Conservation (phyloP, 2,797 vertebrate genomes). For the Esox lucius region DNA sequence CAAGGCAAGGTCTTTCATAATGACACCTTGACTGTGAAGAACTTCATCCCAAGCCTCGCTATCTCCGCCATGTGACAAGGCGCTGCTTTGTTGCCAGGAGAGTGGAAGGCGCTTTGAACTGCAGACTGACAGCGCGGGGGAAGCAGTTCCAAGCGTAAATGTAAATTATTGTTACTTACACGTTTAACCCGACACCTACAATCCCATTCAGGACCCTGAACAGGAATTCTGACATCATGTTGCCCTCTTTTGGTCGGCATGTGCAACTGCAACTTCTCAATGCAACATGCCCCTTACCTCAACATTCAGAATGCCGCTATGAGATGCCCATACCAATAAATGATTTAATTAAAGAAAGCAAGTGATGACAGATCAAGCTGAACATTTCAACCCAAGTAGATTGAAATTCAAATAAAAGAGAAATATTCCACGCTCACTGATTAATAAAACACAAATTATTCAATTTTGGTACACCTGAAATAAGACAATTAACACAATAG, state of each 20-base stretch:
- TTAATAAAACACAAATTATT: not conserved
- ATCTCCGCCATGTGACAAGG: constrained; percentile 63
- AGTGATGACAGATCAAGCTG: not conserved
- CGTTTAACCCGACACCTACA: constrained; percentile 70
- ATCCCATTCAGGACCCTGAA: not conserved
- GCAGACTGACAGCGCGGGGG: constrained; percentile 62
- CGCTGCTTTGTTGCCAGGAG: constrained; percentile 67
- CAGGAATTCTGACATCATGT: constrained; percentile 77
- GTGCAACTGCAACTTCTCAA: constrained; percentile 65
- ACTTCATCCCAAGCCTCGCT: constrained; percentile 64
- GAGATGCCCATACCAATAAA: not conserved
- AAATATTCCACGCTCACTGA: not conserved
- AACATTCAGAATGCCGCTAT: not conserved
- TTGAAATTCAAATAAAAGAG: not conserved
- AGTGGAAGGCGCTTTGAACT: constrained; percentile 64
- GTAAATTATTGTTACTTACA: constrained; percentile 80
- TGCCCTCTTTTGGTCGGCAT: constrained; percentile 82
- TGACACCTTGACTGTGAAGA: constrained; percentile 69
- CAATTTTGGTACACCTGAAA: not conserved
- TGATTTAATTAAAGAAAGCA: not conserved
- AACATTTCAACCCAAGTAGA: not conserved
- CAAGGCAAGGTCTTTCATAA: constrained; percentile 60
- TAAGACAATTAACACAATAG: not conserved
- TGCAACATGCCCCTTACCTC: not conserved
- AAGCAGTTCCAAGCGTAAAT: constrained; percentile 67